Evolutionary conservation across 92 coral and sea anemone genomes (phyloP), one percentile per base, ranked within the genome.

Genomic region (Metridium senile): DNA sequence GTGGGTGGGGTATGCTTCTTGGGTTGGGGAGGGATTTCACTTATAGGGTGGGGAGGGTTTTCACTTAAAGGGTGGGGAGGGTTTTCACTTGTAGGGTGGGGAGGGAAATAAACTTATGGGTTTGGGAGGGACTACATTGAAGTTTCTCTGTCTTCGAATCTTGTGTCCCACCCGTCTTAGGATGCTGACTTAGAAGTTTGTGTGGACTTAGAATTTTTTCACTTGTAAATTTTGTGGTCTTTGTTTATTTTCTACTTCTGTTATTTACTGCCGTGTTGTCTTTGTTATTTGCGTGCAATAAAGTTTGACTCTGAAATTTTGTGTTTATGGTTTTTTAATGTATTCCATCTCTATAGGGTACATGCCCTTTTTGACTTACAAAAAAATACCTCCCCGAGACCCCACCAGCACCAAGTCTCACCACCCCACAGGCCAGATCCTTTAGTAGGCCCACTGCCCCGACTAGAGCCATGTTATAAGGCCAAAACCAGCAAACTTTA

Each of bases 381-480:
- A 47, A 71, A 71, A 71, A 51, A 71, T 52, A 27, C 75, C 75
- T 71, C 75, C 75, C 75, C 47, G 10, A 52, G 75, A 62, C 58
- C 75, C 65, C 23, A 53, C 75, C 63, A 71, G 63, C 64, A 71
- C 75, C 64, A 71, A 71, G 75, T 71, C 75, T 71, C 53, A 34
- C 66, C 39, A 53, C 77, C 77, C 77, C 77, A 29, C 63, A 72
- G 77, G 29, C 77, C 77, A 72, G 66, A 59, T 53, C 77, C 66
- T 21, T 21, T 54, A 39, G 43, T 63, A 63, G 69, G 25, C 33
- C 35, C 33, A 32, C 59, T 54, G 59, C 59, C 59, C 26, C 39
- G 33, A 68, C 54, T 25, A 68, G 58, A 70, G 75, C 75, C 75
- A 70, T 45, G 21, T 70, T 25, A 46, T 46, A 43, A 49, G 58